Percentiles rank a stretch among this genome's conserved stretches.
Evolutionary conservation across 2,797 vertebrate species (phyloP).

Genomic region (Ataeniobius toweri): DNA sequence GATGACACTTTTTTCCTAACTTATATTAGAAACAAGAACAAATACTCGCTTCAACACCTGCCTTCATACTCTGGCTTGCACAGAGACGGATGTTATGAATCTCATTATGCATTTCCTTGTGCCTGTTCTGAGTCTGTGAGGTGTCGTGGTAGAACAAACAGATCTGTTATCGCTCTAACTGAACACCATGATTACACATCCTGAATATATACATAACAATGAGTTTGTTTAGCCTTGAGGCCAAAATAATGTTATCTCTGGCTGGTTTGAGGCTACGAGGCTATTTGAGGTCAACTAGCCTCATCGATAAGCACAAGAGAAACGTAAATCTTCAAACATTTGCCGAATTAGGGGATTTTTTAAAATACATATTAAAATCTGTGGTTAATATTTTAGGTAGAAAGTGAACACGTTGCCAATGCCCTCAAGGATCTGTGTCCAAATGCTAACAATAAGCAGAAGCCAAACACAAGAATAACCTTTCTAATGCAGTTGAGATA

Average conservation of each 20-base stretch:
- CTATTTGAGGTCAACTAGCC: not conserved
- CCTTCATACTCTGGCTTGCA: conserved; percentile 4
- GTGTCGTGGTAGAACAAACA: conserved; percentile 2
- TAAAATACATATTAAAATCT: conserved; percentile 1
- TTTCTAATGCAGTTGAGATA: not conserved
- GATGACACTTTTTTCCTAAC: not conserved
- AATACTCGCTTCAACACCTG: not conserved
- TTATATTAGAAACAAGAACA: not conserved
- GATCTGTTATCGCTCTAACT: conserved; percentile 41
- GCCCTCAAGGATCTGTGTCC: not conserved
- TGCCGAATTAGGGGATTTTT: not conserved
- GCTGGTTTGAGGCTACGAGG: conserved; percentile 18
- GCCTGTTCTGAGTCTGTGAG: conserved; percentile 26
- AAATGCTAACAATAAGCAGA: conserved; percentile 1
- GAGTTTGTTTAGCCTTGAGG: not conserved
- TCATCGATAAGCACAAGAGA: not conserved
- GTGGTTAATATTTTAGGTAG: conserved; percentile 10
- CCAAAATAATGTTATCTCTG: conserved; percentile 9
- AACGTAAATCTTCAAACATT: not conserved
- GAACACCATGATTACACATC: conserved; percentile 39
- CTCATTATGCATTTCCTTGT: conserved; percentile 19
- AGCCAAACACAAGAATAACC: not conserved
- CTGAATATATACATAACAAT: conserved; percentile 28
- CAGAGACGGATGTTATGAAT: conserved; percentile 18
- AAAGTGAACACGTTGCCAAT: not conserved